These are phyloP conservation scores for Lagopus leucura DNA, from an alignment of 2,113 vertebrate genomes.

Conservation along the genomic window DNA sequence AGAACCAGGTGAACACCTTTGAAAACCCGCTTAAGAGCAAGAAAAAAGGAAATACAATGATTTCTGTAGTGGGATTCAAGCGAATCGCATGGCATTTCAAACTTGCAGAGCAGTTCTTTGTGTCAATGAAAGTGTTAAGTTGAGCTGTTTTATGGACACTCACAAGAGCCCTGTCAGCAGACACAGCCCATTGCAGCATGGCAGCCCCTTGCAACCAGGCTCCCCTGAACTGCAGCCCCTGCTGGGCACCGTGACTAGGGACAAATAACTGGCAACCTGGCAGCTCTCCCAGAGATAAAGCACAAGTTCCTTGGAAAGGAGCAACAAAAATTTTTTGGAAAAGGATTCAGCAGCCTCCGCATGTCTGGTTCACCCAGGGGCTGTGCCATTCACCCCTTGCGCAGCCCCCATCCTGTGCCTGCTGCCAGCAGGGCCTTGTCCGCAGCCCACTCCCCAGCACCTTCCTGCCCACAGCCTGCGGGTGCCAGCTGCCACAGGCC, in stretches of 20 bases:
- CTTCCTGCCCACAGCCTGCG: background rate
- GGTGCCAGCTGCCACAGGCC: background rate
- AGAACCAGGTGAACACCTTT: background rate
- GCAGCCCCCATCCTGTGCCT: accelerated
- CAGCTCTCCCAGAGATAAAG: background rate
- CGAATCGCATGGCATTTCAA: background rate
- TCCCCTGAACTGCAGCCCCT: background rate
- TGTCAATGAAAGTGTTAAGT: background rate
- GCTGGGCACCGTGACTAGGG: accelerated
- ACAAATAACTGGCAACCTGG: background rate
- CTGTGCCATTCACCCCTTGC: background rate
- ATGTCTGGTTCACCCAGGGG: accelerated
- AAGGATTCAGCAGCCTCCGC: background rate
- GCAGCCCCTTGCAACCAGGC: accelerated
- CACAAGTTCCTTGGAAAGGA: background rate
- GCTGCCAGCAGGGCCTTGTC: background rate
- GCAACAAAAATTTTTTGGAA: background rate
- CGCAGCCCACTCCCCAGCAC: background rate
- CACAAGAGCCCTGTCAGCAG: background rate
- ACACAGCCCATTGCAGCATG: background rate
- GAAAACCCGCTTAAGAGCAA: background rate
- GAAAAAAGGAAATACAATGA: background rate
- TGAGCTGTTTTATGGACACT: background rate
- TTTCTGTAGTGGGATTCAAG: background rate
- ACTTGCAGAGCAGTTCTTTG: background rate